A percentile compares a stretch with the other conserved stretches of the same genome.
Evolutionary conservation across 2,797 vertebrate genomes (phyloP).

Genomic region (Eospalax fontanierii): DNA sequence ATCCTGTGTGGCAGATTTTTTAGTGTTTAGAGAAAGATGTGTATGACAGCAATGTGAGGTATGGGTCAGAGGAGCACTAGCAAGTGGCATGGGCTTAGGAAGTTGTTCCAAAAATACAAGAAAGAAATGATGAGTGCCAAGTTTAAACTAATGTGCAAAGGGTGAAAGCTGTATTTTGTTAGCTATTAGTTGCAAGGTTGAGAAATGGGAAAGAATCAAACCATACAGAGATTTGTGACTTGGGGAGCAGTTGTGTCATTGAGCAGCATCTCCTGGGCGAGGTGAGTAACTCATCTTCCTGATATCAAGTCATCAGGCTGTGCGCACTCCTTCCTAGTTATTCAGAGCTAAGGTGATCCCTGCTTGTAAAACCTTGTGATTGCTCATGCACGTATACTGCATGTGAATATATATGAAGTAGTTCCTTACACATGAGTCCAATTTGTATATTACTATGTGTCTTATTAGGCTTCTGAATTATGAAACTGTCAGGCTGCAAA

Average conservation of each 20-base stretch:
- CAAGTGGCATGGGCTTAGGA: accelerated
- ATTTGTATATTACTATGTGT: slow-evolving; percentile 77
- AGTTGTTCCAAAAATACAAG: neutral
- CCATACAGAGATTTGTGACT: neutral
- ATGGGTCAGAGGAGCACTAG: neutral
- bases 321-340: too few relatives aligned
- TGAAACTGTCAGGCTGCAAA: slow-evolving; percentile 68
- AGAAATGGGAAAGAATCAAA: neutral
- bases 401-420: slow-evolving; percentile 72
- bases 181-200: neutral
- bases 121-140: neutral
- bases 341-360: neutral
- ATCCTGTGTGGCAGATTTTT: neutral
- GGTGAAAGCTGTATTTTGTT: neutral
- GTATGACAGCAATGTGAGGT: too few relatives aligned
- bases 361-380: neutral
- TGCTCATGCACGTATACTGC: neutral
- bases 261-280: neutral
- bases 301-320: too few relatives aligned
- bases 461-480: slow-evolving; percentile 79
- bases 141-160: neutral
- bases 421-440: slow-evolving; percentile 77
- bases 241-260: neutral
- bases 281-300: accelerated
- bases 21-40: neutral